A percentile compares a stretch with the other conserved stretches of the same genome.
phyloP scores from a whole-genome alignment of 1,140 invertebrate genomes.

The Sipha flava region DNA sequence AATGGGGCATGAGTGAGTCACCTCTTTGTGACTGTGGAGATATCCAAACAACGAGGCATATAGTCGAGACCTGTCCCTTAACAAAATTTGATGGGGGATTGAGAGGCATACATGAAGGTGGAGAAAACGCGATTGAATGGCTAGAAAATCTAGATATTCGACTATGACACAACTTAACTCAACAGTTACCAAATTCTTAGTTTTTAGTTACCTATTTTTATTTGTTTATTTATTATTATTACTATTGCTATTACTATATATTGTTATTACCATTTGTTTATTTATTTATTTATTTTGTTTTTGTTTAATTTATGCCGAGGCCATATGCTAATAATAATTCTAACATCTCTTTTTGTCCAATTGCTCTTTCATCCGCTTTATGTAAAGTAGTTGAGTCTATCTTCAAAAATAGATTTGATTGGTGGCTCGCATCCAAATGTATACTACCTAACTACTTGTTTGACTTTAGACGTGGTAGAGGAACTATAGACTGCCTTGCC shows the following conservation, averaged over 20 bases:
- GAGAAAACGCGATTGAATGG: not conserved
- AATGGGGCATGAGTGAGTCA: slow-evolving; percentile 7
- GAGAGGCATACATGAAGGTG: not conserved
- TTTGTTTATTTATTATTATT: not conserved
- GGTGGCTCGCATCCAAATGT: too few relatives aligned
- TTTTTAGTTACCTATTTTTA: not conserved
- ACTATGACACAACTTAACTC: not conserved
- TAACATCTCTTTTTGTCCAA: too few relatives aligned
- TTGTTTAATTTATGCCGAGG: not conserved
- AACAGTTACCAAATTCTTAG: not conserved
- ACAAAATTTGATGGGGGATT: not conserved
- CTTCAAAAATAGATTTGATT: too few relatives aligned
- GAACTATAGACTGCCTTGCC: too few relatives aligned
- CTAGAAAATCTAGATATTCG: slow-evolving; percentile 11
- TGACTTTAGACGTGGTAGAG: too few relatives aligned
- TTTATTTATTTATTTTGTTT: not conserved
- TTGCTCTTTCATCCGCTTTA: too few relatives aligned
- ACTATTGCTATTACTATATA: not conserved
- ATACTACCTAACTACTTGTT: too few relatives aligned
- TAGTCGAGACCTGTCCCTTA: not conserved
- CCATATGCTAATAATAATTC: not conserved
- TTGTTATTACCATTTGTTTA: not conserved
- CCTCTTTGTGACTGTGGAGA: slow-evolving; percentile 15
- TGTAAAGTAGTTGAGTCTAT: too few relatives aligned
- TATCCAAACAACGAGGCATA: not conserved